Evolutionary conservation across 2,797 vertebrate species (phyloP), one percentile per base, ranked within the genome.

Genomic region (Rhabdomys pumilio): DNA sequence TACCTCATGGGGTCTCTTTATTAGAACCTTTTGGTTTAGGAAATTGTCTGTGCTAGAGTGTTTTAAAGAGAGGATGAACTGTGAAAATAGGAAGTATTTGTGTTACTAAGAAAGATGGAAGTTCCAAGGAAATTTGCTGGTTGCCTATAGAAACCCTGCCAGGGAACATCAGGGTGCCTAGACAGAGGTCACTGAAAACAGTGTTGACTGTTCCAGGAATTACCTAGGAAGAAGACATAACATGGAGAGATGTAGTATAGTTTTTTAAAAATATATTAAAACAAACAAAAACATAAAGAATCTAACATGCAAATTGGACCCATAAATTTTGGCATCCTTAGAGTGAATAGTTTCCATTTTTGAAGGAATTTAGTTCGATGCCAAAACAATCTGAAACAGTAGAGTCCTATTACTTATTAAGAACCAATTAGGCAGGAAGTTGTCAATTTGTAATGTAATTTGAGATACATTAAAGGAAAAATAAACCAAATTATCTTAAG

Each of bases 401-500:
- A 90, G 55, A 96, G 95, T 96, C 14, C 29, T 72, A 57, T 90
- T 96, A 84, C 50, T 94, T 94, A 91, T 97, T 96, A 93, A 93
- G 91, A 93, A 92, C 38, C 29, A 96, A 76, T 92, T 84, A 98
- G 34, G 50, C 95, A 31, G 76, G 50, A 96, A 97, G 84, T 81
- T 97, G 55, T 75, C 83, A 93, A 95, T 97, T 94, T 96, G 29
- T 96, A 96, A 96, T 90, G 69, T 94, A 96, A 95, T 86, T 96
- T 97, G 96, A 92, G 69, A 92, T 13, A 89, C 93, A 83, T 73
- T 92, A 86, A 26, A 90, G 41, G 24, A 93, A 92, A 97, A 96
- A 81, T 80, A 96, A 96, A 80, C 80, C 26, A 84, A 97, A 90
- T 96, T 97, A 97, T 96, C 97, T 97, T 95, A 95, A 95, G 83